Evolutionary conservation across 2,888 invertebrate species (phyloP).

Genomic region (Cremastobaeus sp.): DNA sequence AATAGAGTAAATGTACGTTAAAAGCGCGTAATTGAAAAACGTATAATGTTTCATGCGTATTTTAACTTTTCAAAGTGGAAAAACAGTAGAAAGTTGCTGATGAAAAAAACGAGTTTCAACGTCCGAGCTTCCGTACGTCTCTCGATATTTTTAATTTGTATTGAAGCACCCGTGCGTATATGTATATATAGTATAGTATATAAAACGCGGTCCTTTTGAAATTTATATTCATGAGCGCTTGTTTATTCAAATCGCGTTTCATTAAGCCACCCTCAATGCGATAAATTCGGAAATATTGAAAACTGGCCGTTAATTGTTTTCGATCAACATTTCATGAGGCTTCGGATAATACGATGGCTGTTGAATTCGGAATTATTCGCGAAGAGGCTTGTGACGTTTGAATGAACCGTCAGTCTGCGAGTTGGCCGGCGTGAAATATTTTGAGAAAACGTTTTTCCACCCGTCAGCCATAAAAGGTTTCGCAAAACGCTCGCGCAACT

Average conservation of each 20-base stretch:
- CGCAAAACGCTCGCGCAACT: conserved; percentile 16
- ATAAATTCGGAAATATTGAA: conserved; percentile 28
- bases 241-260: conserved; percentile 33
- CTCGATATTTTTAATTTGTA: conserved; percentile 22
- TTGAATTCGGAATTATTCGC: neutral
- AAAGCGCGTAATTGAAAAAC: too few species aligned
- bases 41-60: too few species aligned
- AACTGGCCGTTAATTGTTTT: conserved; percentile 26
- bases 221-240: conserved; percentile 37
- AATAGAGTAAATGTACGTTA: too few species aligned
- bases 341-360: neutral
- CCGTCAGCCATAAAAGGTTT: conserved; percentile 19
- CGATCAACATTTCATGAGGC: conserved; percentile 5
- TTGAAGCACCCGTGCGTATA: conserved; percentile 4
- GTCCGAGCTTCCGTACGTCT: too few species aligned
- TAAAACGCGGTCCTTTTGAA: too few species aligned
- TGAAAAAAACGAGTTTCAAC: too few species aligned
- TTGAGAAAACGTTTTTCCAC: conserved; percentile 29
- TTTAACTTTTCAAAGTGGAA: too few species aligned
- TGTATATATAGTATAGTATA: too few species aligned
- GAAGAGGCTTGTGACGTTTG: neutral
- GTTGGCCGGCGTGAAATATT: conserved; percentile 13
- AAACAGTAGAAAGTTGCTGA: too few species aligned
- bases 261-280: conserved; percentile 20
- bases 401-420: neutral